These are phyloP conservation scores for Lichenostomus cassidix DNA, from an alignment of 2,113 vertebrate genomes.

Conservation along the genomic window DNA sequence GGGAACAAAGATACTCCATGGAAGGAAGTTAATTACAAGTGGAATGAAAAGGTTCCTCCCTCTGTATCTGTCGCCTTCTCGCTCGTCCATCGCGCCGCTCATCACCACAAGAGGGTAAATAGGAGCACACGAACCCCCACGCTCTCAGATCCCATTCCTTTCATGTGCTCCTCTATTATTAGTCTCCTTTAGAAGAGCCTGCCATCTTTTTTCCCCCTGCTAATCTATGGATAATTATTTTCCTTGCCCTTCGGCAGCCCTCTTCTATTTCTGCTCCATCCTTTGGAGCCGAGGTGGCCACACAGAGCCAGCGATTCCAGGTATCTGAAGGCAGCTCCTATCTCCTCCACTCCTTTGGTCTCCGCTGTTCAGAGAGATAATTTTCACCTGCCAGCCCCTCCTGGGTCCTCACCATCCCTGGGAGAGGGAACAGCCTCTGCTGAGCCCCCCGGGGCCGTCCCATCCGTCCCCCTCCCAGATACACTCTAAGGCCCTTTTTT, in stretches of 20 bases:
- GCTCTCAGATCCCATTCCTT: conserved; percentile 25
- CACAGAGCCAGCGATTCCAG: neutral
- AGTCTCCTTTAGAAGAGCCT: conserved; percentile 13
- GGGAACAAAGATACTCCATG: neutral
- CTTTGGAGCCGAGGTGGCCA: neutral
- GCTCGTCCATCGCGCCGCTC: neutral
- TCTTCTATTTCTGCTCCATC: conserved; percentile 41
- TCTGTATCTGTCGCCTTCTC: neutral
- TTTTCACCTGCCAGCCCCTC: neutral
- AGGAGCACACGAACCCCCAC: neutral
- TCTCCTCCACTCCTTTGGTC: neutral
- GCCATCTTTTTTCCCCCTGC: neutral
- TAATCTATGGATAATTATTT: conserved; percentile 47
- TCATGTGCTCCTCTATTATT: conserved; percentile 51
- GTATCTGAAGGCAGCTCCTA: neutral
- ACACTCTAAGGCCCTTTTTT: conserved; percentile 65
- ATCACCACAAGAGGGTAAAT: neutral
- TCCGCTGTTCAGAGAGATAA: neutral
- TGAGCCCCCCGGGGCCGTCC: accelerated
- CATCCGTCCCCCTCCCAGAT: neutral
- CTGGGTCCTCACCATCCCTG: neutral
- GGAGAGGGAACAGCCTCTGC: neutral
- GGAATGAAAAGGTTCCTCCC: neutral
- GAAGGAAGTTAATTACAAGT: conserved; percentile 23
- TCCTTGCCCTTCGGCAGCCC: conserved; percentile 39